Base-by-base conservation (phyloP, 2,113 vertebrate species). In the Penelope pileata region DNA sequence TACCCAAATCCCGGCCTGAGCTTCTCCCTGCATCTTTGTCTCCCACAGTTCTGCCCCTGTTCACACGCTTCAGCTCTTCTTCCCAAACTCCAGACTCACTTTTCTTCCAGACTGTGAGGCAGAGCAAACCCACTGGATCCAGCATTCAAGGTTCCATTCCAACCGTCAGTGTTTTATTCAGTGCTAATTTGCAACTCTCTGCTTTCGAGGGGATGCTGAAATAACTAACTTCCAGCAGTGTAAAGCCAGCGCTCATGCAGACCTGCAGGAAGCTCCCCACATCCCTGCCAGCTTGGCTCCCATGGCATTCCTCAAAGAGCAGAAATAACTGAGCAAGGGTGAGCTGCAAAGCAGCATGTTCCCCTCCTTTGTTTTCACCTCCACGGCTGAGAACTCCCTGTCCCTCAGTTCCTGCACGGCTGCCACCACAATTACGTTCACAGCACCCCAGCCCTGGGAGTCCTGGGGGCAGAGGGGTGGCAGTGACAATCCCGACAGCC, bases 171-270 rank as follows among this genome's bases (percentile, higher is more conserved):
- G 36, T 53, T 92, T 79, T 26, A 79, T 67, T 69, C 81, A 66
- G 81, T 1, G 1, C n/a, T 50, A 10, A 89, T 87, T 87, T 82
- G 81, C 78, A 73, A 56, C 14, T 29, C 70, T 72, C 53, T 62
- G 70, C 53, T 38, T 50, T 58, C 27, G 5, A 40, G 83, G 13
- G 0, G 13, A 48, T 16, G 8, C 2, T 45, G 83, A 30, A 91
- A 60, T 16, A 0, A 23, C 62, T 22, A 0, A 1, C 73, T 69
- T 84, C 48, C 66, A 68, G 4, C 48, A 72, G 2, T 1, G 40
- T 68, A 86, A 75, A 81, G 16, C 40, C 80, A 40, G 86, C 21
- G 48, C 21, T 86, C 27, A 34, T 4, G 10, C 6, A 17, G 74
- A 51, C 30, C 2, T 3, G 53, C 69, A 78, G 58, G 54, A 42